These are phyloP conservation scores for Atlantisia rogersi DNA, from an alignment of 2,113 vertebrate species.

Conservation along the genomic window DNA sequence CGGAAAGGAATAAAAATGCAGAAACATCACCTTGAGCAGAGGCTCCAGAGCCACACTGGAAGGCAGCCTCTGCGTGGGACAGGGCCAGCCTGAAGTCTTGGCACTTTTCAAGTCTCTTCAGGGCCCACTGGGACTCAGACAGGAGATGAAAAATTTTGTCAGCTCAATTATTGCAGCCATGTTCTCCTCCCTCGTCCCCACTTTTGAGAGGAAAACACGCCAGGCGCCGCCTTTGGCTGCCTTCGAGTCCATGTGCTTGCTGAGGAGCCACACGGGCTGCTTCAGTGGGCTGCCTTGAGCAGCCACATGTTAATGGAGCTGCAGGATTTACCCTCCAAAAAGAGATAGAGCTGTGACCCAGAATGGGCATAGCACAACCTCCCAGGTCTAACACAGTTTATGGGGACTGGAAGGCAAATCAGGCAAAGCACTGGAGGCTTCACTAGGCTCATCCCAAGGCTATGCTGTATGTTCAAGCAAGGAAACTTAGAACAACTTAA, in stretches of 20 bases:
- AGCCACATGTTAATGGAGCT: rapidly evolving
- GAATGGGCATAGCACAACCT: not conserved
- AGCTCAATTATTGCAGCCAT: not conserved
- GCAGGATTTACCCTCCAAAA: not conserved
- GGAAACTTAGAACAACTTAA: not conserved
- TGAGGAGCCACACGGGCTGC: not conserved
- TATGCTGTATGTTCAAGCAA: not conserved
- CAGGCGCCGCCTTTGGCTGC: conserved; percentile 2
- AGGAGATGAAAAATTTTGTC: not conserved
- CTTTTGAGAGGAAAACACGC: not conserved
- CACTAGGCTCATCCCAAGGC: not conserved
- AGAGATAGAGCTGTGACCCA: not conserved
- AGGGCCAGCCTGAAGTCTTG: not conserved
- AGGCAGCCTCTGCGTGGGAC: not conserved
- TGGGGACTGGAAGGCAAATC: not conserved
- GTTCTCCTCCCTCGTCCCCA: not conserved
- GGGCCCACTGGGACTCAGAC: not conserved
- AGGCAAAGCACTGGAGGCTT: not conserved
- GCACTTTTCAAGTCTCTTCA: not conserved
- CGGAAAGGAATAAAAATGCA: not conserved
- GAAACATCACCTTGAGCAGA: not conserved
- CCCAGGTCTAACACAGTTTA: not conserved
- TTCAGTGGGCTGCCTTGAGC: not conserved
- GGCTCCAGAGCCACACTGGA: not conserved
- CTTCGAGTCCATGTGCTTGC: not conserved